A percentile compares a stretch with the other conserved stretches of the same genome.
Evolutionary conservation across 2,113 vertebrate species (phyloP).

Genomic region (Ceratotherium simum): DNA sequence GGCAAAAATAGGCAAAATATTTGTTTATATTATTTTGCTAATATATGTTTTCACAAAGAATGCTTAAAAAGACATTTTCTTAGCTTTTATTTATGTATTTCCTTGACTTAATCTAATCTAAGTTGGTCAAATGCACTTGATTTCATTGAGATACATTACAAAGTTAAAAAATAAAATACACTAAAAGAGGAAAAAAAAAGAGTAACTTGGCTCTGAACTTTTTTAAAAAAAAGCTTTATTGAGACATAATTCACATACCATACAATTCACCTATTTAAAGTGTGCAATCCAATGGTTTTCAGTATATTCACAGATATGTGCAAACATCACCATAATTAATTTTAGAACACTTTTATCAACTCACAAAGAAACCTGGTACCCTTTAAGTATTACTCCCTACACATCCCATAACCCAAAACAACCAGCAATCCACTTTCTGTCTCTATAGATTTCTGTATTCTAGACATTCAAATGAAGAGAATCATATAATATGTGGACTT

Average conservation of each 20-base stretch:
- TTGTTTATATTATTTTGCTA: not conserved
- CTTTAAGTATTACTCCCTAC: not conserved
- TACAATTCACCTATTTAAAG: not conserved
- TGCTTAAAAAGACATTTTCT: not conserved
- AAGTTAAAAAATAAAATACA: constrained; percentile 37
- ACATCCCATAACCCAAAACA: not conserved
- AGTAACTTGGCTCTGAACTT: not conserved
- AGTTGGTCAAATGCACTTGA: constrained; percentile 7
- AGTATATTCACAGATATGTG: not conserved
- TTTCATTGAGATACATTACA: not conserved
- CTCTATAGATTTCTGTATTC: not conserved
- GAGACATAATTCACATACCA: not conserved
- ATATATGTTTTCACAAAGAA: not conserved
- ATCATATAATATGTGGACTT: not conserved
- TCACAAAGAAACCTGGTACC: not conserved
- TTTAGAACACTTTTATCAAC: not conserved
- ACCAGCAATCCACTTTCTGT: not conserved
- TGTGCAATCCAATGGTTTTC: not conserved
- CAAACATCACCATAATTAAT: not conserved
- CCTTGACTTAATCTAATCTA: not conserved
- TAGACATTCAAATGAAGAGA: not conserved
- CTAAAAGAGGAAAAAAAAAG: not conserved
- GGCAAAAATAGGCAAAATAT: not conserved
- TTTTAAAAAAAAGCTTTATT: not conserved
- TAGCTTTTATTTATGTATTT: constrained; percentile 15